Evolutionary conservation across 2,888 invertebrate species (phyloP).

Genomic region (Heliconius aoede): DNA sequence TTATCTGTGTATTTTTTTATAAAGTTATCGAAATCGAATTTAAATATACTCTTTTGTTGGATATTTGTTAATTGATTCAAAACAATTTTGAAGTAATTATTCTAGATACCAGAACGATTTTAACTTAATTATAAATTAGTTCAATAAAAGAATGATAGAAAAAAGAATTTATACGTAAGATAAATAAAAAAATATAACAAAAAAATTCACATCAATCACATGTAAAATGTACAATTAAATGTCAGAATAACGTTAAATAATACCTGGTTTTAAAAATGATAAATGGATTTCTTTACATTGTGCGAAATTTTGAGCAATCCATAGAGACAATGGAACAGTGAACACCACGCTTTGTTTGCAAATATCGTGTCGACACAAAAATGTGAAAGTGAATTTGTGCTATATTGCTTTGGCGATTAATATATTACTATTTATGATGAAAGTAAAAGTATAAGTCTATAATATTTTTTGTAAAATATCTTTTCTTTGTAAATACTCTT

Average conservation of each 20-base stretch:
- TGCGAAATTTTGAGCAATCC: slow-evolving; percentile 24
- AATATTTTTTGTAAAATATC: no score
- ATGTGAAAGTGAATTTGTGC: slow-evolving; percentile 24
- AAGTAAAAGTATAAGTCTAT: no score
- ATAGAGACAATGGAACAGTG: slow-evolving; percentile 26
- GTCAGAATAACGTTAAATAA: background rate
- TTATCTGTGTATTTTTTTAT: no score
- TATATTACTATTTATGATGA: no score
- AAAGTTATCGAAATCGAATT: no score
- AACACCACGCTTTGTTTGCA: slow-evolving; percentile 31
- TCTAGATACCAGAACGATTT: no score
- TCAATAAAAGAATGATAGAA: background rate
- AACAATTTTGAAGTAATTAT: no score
- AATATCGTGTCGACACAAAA: slow-evolving; percentile 30
- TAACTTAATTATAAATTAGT: no score
- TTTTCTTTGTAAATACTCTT: no score
- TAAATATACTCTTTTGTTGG: no score
- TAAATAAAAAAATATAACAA: background rate
- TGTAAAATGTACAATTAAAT: background rate
- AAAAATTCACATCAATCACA: background rate
- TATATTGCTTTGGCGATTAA: background rate
- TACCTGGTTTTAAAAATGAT: slow-evolving; percentile 17
- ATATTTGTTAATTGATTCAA: no score
- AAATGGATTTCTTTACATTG: slow-evolving; percentile 17
- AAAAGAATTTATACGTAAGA: background rate